phyloP scores from a whole-genome alignment of 2,888 invertebrate genomes.

The Noctua pronuba region DNA sequence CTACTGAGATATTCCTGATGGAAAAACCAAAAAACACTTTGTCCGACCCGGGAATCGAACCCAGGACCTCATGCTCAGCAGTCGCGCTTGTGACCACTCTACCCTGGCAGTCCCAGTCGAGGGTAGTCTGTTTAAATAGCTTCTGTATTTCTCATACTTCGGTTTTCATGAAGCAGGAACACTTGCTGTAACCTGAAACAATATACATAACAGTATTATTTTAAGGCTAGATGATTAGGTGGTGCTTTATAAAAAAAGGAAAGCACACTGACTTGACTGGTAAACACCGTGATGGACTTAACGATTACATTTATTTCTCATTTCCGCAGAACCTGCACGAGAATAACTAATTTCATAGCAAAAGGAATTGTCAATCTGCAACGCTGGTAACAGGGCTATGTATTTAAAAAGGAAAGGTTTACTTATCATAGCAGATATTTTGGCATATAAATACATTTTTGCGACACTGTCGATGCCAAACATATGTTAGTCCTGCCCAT shows the following conservation, averaged over 20 bases:
- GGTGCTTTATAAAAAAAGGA: no score
- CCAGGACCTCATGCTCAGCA: no score
- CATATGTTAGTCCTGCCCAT: background rate
- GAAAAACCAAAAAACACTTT: no score
- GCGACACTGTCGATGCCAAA: background rate
- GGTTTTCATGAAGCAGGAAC: background rate
- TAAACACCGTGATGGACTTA: background rate
- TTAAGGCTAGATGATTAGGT: no score
- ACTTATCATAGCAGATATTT: background rate
- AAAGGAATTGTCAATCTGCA: background rate
- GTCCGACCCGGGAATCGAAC: no score
- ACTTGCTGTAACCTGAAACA: constrained; percentile 32
- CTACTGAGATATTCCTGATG: no score
- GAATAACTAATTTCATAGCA: background rate
- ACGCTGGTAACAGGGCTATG: background rate
- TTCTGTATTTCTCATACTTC: background rate
- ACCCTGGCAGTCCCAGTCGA: no score
- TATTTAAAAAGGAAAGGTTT: no score
- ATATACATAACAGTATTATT: constrained; percentile 2
- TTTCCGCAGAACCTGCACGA: background rate
- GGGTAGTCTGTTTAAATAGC: no score
- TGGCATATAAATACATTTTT: background rate
- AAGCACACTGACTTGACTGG: background rate
- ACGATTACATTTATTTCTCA: background rate
- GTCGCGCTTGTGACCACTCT: no score